phyloP scores from a whole-genome alignment of 2,113 vertebrate genomes.

The Xerus inauris region DNA sequence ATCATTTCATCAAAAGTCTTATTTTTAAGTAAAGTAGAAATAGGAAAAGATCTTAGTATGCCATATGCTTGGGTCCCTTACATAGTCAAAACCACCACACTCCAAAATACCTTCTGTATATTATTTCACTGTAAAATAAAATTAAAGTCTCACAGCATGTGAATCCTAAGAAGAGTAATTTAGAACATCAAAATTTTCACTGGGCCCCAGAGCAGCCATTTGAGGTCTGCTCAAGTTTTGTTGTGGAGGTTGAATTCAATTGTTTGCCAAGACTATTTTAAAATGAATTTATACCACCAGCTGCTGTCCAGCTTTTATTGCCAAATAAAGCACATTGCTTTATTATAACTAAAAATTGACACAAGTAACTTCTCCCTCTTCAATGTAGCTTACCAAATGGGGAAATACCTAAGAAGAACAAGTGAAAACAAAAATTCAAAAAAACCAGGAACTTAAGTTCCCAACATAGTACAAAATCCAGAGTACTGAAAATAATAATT shows the following conservation, averaged over 20 bases:
- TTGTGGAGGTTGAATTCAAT: slow-evolving; percentile 61
- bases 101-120: slow-evolving; percentile 25
- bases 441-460: neutral
- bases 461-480: neutral
- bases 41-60: neutral
- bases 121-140: slow-evolving; percentile 59
- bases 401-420: neutral
- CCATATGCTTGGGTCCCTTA: neutral
- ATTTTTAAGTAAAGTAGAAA: neutral
- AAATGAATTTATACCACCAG: slow-evolving; percentile 76
- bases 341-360: slow-evolving; percentile 66
- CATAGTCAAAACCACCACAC: neutral
- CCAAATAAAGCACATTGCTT: slow-evolving; percentile 71
- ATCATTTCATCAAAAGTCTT: slow-evolving; percentile 48
- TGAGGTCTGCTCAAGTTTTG: slow-evolving; percentile 73
- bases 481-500: neutral
- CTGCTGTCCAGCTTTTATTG: slow-evolving; percentile 74
- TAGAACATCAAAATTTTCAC: slow-evolving; percentile 61
- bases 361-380: slow-evolving; percentile 57
- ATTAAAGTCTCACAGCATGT: slow-evolving; percentile 33
- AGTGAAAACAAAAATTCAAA: slow-evolving; percentile 37
- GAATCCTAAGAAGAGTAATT: slow-evolving; percentile 66
- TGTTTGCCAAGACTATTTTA: slow-evolving; percentile 77
- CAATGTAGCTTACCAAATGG: slow-evolving; percentile 5
- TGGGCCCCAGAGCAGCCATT: slow-evolving; percentile 62